Base-by-base conservation (phyloP, 2,113 vertebrate genomes). In the Grantiella picta region DNA sequence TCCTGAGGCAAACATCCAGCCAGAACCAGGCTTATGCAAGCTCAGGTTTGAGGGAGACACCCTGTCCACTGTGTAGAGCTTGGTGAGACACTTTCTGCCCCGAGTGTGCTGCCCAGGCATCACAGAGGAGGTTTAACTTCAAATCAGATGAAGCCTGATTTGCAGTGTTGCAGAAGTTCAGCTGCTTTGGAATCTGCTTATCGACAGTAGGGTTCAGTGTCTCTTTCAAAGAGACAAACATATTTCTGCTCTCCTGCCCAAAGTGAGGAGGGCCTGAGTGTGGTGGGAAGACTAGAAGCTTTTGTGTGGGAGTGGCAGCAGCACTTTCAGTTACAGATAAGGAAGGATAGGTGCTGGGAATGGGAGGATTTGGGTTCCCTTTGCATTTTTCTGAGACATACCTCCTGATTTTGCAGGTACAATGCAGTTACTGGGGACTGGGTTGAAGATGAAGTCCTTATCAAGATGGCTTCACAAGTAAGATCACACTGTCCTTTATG, bases 381-480 rank as follows among this genome's bases (percentile, higher is more conserved):
- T 29, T 63, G 35, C 36, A 6, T 92, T 81, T 53, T 72, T 71
- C 45, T 85, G 71, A 64, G 23, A 36, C 2, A 1, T 5, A 29
- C 54, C 11, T 65, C 63, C 68, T 89, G 18, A 47, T 92, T 82
- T 81, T 96, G 25, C 83, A 99, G 99, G 96, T 99, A 99, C 97
- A 99, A 98, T 23, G 99, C 99, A 9, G 97, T 99, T 96, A 99
- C 98, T 23, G 98, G 98, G 16, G 97, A 98, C 56, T 99, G 99
- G 99, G 97, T 98, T 29, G 97, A 99, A 86, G 99, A 99, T 80
- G 98, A 99, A 85, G 98, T 99, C 45, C 97, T 99, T 71, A 98
- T 99, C 96, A 99, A 99, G 97, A 99, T 99, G 99, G 98, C 98
- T 2, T 92, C 98, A 44, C 98, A 99, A 98, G 99, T 99, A 97